Evolutionary conservation across 2,113 vertebrate genomes (phyloP).

Genomic region (Vombatus ursinus): DNA sequence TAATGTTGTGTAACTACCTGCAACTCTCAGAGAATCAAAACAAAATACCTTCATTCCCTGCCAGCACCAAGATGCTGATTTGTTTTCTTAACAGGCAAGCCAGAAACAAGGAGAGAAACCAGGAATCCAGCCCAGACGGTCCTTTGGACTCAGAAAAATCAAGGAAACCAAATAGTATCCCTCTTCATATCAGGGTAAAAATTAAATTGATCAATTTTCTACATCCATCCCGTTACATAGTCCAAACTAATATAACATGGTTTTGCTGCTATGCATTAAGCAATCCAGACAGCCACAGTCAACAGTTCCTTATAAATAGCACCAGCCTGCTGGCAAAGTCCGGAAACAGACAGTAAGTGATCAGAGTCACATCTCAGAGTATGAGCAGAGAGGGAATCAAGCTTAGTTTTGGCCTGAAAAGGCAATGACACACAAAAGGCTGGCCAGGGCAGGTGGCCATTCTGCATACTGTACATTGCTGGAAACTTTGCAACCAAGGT

Average conservation of each 20-base stretch:
- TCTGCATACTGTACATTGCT: constrained; percentile 67
- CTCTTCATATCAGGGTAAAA: background rate
- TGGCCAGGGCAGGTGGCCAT: constrained; percentile 61
- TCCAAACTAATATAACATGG: background rate
- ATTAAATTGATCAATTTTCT: background rate
- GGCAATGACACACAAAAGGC: constrained; percentile 67
- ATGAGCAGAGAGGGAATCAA: constrained; percentile 20
- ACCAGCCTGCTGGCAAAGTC: constrained; percentile 64
- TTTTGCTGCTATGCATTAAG: background rate
- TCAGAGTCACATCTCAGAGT: constrained; percentile 57
- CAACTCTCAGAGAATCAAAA: background rate
- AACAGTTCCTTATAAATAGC: constrained; percentile 75
- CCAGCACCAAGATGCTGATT: background rate
- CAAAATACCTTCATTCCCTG: background rate
- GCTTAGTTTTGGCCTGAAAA: constrained; percentile 70
- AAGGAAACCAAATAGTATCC: background rate
- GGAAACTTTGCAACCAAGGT: constrained; percentile 66
- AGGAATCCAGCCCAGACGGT: background rate
- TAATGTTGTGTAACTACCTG: background rate
- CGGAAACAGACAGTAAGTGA: constrained; percentile 71
- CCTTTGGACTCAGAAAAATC: background rate
- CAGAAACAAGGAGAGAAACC: background rate
- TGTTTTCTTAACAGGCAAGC: background rate
- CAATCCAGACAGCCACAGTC: background rate
- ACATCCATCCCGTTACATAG: background rate